phyloP scores from a whole-genome alignment of 2,888 invertebrate genomes.

The Pterostichus madidus region DNA sequence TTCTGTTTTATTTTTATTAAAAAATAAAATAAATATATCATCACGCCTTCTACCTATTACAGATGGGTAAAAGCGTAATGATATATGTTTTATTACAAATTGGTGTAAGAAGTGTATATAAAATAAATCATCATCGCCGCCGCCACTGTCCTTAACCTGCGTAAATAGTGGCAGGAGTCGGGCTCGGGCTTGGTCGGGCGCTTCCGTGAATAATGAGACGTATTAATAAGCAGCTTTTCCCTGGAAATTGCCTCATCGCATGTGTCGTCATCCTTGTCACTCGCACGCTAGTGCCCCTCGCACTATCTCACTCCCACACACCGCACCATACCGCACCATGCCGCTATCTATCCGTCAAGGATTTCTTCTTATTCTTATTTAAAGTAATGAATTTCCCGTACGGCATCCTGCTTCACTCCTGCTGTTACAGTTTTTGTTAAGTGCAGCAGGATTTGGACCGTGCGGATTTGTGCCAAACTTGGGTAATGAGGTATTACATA shows the following conservation, averaged over 20 bases:
- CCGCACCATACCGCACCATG: too few relatives aligned
- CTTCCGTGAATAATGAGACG: constrained; percentile 64
- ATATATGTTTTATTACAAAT: too few relatives aligned
- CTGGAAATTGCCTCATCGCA: constrained; percentile 59
- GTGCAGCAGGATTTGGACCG: not conserved
- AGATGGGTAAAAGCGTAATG: too few relatives aligned
- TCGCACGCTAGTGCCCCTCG: not conserved
- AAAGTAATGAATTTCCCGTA: constrained; percentile 62
- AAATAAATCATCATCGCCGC: too few relatives aligned
- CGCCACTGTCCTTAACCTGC: not conserved
- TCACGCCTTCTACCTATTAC: too few relatives aligned
- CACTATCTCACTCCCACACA: not conserved
- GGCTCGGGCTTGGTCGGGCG: constrained; percentile 5
- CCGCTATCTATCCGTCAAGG: constrained; percentile 55
- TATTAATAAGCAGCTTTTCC: constrained; percentile 66
- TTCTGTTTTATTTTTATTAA: too few relatives aligned
- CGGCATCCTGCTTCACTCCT: too few relatives aligned
- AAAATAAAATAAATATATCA: too few relatives aligned
- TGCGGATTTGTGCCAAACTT: not conserved
- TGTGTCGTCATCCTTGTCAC: not conserved
- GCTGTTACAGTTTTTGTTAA: too few relatives aligned
- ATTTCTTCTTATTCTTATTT: constrained; percentile 62
- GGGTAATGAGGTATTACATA: too few relatives aligned
- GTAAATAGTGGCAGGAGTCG: constrained; percentile 37
- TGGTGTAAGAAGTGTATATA: too few relatives aligned